Base-by-base conservation (phyloP, 2,888 invertebrate species). In the Agriotes lineatus region DNA sequence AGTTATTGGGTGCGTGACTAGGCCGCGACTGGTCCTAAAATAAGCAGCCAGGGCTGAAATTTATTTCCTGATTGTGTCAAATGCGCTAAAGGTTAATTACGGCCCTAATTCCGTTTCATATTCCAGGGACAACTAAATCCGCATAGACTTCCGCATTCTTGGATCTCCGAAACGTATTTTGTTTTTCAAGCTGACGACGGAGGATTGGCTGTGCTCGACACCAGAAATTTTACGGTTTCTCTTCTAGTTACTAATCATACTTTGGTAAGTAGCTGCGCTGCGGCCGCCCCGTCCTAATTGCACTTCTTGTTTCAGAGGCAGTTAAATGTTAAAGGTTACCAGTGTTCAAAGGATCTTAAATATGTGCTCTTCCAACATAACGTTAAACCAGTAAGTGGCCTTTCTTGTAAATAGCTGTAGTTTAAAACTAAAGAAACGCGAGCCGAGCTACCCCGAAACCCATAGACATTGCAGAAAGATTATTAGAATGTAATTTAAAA, bases 361-460 rank as follows among this genome's bases (percentile, higher is more conserved):
- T 95, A 91, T 85, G 94, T 96, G 82, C 90, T 96, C 80, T 93
- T 96, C 86, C 91, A 93, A 86, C 94, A 95, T 88, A 93, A 94
- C 86, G 91, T 95, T 85, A 93, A 94, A 86, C 90, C 93, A 89
- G 95, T 95, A 87, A 88, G 88, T 87, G 74, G 25, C 9, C 10
- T 25, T 35, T 52, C n/a, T n/a, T n/a, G n/a, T n/a, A n/a, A n/a
- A n/a, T n/a, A n/a, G n/a, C n/a, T n/a, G n/a, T n/a, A n/a, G n/a
- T n/a, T n/a, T n/a, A n/a, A n/a, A n/a, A n/a, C n/a, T n/a, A n/a
- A n/a, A n/a, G n/a, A n/a, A n/a, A n/a, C n/a, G n/a, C n/a, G n/a
- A n/a, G n/a, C n/a, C n/a, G n/a, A n/a, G n/a, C n/a, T n/a, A n/a
- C n/a, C n/a, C n/a, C n/a, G n/a, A n/a, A n/a, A n/a, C n/a, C n/a